phyloP scores from a whole-genome alignment of 1,140 invertebrate genomes.

The Chrysopa pallens region DNA sequence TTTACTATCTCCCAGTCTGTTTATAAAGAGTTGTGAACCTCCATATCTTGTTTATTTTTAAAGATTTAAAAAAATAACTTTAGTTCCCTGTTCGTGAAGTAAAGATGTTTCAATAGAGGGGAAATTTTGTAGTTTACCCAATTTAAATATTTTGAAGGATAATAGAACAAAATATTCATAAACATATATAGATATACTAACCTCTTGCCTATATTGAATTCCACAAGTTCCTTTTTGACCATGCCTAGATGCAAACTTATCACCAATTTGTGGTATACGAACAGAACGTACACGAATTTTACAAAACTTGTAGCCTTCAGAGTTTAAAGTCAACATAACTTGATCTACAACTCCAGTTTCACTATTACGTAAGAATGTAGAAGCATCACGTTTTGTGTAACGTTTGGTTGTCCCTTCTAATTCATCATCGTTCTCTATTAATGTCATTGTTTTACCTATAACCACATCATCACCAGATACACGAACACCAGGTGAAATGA shows the following conservation, averaged over 20 bases:
- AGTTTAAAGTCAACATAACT: conserved; percentile 92
- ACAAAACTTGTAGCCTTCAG: conserved; percentile 96
- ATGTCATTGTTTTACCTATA: conserved; percentile 94
- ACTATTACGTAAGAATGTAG: conserved; percentile 89
- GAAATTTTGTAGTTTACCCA: too few relatives aligned
- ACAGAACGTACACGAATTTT: conserved; percentile 97
- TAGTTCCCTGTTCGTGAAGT: too few relatives aligned
- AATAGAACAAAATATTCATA: too few relatives aligned
- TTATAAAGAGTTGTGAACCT: too few relatives aligned
- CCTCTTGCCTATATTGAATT: conserved; percentile 89
- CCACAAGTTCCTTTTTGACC: conserved; percentile 99
- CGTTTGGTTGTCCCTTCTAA: conserved; percentile 76
- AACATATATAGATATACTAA: too few relatives aligned
- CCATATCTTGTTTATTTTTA: too few relatives aligned
- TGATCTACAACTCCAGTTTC: conserved; percentile 99
- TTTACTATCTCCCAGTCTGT: too few relatives aligned
- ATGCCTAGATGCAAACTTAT: conserved; percentile 96
- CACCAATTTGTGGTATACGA: conserved; percentile 95
- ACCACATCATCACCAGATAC: conserved; percentile 99
- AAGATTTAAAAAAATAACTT: too few relatives aligned
- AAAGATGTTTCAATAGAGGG: too few relatives aligned
- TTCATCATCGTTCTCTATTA: conserved; percentile 95
- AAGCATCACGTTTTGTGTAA: conserved; percentile 90
- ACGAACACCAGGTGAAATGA: conserved; percentile 92
- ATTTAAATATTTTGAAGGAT: too few relatives aligned